Percentiles rank a stretch among this genome's conserved stretches.
Conservation (phyloP, 2,888 invertebrate species). For the Pyrrhosoma nymphula region DNA sequence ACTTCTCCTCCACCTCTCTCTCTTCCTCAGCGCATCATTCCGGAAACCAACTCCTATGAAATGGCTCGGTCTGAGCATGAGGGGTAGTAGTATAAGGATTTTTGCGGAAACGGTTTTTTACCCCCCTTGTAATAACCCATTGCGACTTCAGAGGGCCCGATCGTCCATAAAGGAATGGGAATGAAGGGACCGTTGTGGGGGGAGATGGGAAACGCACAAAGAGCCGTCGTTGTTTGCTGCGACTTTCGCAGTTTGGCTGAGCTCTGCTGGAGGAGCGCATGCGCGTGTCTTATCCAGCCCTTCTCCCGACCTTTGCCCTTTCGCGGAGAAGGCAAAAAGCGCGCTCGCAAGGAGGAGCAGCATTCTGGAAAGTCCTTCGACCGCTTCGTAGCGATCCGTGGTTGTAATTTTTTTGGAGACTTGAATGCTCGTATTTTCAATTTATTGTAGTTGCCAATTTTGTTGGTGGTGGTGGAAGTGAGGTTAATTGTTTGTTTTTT, state of each 20-base stretch:
- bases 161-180: neutral
- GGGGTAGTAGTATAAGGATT: neutral
- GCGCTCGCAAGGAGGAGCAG: neutral
- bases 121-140: neutral
- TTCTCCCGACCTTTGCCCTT: neutral
- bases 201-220: neutral
- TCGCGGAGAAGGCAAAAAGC: neutral
- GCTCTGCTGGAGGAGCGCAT: neutral
- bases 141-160: neutral
- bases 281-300: neutral
- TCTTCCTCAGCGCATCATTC: neutral
- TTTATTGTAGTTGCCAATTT: neutral
- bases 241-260: neutral
- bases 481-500: neutral
- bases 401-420: neutral
- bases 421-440: constrained; percentile 33
- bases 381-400: neutral
- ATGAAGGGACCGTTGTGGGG: neutral
- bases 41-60: neutral
- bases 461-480: neutral
- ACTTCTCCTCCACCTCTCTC: neutral
- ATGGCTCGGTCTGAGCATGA: neutral
- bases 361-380: neutral
- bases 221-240: neutral
- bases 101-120: neutral